phyloP scores from a whole-genome alignment of 2,113 vertebrate genomes.

The Istiophorus platypterus region DNA sequence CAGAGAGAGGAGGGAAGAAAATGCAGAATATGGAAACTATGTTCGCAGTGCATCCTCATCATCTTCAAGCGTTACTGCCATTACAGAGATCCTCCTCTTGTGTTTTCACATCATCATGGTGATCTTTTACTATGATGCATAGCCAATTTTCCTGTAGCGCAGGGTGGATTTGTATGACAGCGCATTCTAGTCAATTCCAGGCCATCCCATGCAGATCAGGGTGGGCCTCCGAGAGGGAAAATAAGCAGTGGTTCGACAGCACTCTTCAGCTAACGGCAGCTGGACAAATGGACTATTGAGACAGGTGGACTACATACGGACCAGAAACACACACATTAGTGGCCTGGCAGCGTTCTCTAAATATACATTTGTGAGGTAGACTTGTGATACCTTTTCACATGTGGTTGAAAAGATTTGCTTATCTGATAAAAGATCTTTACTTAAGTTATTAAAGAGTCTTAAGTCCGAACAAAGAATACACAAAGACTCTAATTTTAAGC shows the following conservation, averaged over 20 bases:
- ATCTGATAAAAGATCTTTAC: neutral
- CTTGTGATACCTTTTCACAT: constrained; percentile 22
- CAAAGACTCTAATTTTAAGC: neutral
- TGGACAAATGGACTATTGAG: constrained; percentile 76
- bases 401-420: neutral
- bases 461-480: neutral
- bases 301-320: constrained; percentile 75
- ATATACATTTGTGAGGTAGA: constrained; percentile 10
- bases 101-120: constrained; percentile 8
- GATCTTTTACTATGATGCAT: neutral
- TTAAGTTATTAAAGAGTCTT: neutral
- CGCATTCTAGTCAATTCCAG: constrained; percentile 36
- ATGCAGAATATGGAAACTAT: constrained; percentile 12
- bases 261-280: constrained; percentile 56
- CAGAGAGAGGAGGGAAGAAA: constrained; percentile 1
- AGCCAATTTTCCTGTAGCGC: constrained; percentile 10
- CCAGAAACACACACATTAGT: constrained; percentile 64
- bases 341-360: constrained; percentile 46
- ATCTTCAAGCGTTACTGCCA: neutral
- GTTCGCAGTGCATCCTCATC: neutral
- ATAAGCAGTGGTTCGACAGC: constrained; percentile 62
- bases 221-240: constrained; percentile 69
- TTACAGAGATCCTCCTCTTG: neutral
- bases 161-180: constrained; percentile 10
- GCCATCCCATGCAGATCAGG: constrained; percentile 36